Base-by-base conservation (phyloP, 1,140 invertebrate species). In the Ridgeia piscesae region DNA sequence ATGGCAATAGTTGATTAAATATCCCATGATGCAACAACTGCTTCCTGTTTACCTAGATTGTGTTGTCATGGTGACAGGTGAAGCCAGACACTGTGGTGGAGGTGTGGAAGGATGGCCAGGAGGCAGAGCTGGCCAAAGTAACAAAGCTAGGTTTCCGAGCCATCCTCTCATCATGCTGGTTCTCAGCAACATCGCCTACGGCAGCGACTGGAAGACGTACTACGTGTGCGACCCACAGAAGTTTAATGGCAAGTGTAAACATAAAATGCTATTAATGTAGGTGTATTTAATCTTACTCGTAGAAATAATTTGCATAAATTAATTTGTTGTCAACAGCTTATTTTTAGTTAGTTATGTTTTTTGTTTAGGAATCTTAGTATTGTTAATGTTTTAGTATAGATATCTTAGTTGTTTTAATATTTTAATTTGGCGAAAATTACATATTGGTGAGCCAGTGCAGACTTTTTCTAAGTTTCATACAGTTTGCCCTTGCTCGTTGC, bases 141-240 rank as follows among this genome's bases (percentile, higher is more conserved):
- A 96, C 97, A 0, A 91, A 94, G 34, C 95, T 96, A 27, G 97
- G 97, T 0, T 97, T 97, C 94, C 95, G 96, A 21, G 97, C 97
- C 0, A 94, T 99, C 35, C 96, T 98, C 33, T 98, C 98, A 0
- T 96, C 97, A 9, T 97, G 98, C 93, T 99, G 98, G 98, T 99
- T 95, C 96, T 99, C 31, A 98, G 98, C 95, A 97, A 97, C 93
- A 95, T 98, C 33, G 95, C 95, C 14, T 96, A 96, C 35, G 97
- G 97, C 34, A 96, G 97, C 2, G 98, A 98, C 95, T 99, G 98
- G 98, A 92, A 95, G 1, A 97, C 97, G 90, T 98, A 97, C 94
- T 99, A 99, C 95, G 93, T 94, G 2, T 97, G 97, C 93, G 98
- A 99, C 94, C 92, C 35, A 77, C 88, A 91, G 35, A 42, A 92